Conservation (phyloP, 1,140 invertebrate genomes). For the Drosophila varians region DNA sequence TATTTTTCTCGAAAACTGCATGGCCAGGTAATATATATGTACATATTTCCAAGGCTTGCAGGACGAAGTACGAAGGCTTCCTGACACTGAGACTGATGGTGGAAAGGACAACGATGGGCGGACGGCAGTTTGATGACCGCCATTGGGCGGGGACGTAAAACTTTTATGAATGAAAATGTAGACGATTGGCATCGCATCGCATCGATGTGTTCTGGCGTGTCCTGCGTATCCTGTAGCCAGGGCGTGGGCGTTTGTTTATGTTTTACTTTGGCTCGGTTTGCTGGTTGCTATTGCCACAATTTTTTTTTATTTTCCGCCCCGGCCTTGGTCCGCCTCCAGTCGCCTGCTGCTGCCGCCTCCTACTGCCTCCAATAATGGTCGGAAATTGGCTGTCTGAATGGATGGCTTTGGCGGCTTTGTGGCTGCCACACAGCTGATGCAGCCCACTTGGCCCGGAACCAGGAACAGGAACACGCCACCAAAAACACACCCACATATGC, state of each 20-base stretch:
- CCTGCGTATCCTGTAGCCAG: conserved; percentile 1
- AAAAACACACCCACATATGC: neutral
- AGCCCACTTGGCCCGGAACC: too few relatives aligned
- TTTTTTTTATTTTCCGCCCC: too few relatives aligned
- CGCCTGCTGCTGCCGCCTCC: too few relatives aligned
- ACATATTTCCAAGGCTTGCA: too few relatives aligned
- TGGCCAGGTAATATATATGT: too few relatives aligned
- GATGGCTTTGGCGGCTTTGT: conserved; percentile 2
- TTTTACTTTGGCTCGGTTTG: conserved; percentile 24
- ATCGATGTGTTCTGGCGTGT: conserved; percentile 27
- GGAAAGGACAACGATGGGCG: neutral
- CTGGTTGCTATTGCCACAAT: neutral
- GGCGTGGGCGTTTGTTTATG: conserved; percentile 74
- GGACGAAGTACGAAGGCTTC: too few relatives aligned
- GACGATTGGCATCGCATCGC: conserved; percentile 48
- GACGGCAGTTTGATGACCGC: neutral
- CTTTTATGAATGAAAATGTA: conserved; percentile 70
- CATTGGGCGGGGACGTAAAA: conserved; percentile 29
- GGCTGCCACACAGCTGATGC: conserved; percentile 14
- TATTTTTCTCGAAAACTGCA: too few relatives aligned
- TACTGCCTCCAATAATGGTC: neutral
- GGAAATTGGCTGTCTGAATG: conserved; percentile 1
- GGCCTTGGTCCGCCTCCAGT: neutral
- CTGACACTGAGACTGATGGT: conserved; percentile 20
- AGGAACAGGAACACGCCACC: neutral